phyloP scores from a whole-genome alignment of 2,113 vertebrate genomes.

The Lucifuga dentata region DNA sequence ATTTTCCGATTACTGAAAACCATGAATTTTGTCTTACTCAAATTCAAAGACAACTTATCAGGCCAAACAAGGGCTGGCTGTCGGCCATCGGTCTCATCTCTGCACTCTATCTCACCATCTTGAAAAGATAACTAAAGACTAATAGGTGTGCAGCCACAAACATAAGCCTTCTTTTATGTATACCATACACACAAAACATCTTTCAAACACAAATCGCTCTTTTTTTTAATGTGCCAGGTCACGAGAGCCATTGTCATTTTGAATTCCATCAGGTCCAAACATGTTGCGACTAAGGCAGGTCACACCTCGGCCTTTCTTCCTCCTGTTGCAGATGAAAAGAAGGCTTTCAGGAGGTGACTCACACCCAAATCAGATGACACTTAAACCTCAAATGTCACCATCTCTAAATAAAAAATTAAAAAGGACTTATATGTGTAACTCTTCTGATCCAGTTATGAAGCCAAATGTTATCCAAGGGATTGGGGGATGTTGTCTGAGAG shows the following conservation, averaged over 20 bases:
- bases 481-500: conserved; percentile 45
- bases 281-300: conserved; percentile 1
- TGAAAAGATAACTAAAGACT: no score
- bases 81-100: no score
- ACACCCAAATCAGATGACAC: conserved; percentile 16
- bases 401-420: conserved; percentile 27
- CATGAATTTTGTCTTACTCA: no score
- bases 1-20: no score
- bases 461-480: conserved; percentile 44
- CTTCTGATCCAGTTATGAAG: conserved; percentile 48
- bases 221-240: not conserved
- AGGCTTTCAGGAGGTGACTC: conserved; percentile 45
- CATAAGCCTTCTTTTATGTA: not conserved
- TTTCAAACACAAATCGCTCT: not conserved
- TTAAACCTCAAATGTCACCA: conserved; percentile 23
- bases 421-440: no score
- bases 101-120: no score
- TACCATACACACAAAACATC: not conserved
- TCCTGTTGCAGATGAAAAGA: conserved; percentile 15
- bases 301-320: conserved; percentile 43
- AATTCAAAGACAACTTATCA: no score
- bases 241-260: not conserved
- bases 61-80: no score
- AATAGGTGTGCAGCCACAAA: no score
- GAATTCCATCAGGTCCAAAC: conserved; percentile 27